phyloP scores from a whole-genome alignment of 2,797 vertebrate species.

The Tapera naevia region DNA sequence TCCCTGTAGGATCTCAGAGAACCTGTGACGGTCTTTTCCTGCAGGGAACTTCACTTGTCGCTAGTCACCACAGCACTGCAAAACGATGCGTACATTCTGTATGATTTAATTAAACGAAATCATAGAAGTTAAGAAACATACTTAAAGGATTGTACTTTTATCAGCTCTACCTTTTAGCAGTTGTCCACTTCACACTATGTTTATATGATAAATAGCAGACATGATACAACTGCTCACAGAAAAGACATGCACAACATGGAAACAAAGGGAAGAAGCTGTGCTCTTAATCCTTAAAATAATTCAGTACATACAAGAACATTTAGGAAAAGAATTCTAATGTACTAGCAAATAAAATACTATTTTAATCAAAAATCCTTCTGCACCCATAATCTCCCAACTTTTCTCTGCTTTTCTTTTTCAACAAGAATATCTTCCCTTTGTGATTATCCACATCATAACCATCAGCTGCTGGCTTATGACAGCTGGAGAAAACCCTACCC shows the following conservation, averaged over 20 bases:
- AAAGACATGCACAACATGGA: not conserved
- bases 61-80: slow-evolving; percentile 16
- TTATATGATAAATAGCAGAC: not conserved
- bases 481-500: not conserved
- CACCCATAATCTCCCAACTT: not conserved
- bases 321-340: not conserved
- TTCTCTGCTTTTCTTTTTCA: not conserved
- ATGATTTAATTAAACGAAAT: slow-evolving; percentile 44
- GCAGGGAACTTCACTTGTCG: slow-evolving; percentile 31
- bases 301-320: not conserved
- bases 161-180: not conserved
- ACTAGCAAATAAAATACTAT: not conserved
- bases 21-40: not conserved
- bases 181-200: not conserved
- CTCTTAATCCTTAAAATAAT: not conserved
- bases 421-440: not conserved
- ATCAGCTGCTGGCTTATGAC: not conserved
- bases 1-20: slow-evolving; percentile 30
- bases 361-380: not conserved
- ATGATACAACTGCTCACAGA: not conserved
- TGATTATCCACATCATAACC: not conserved
- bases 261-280: not conserved
- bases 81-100: not conserved
- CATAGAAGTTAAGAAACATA: slow-evolving; percentile 3
- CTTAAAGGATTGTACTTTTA: not conserved